phyloP scores from a whole-genome alignment of 2,113 vertebrate species.

The Pituophis catenifer region DNA sequence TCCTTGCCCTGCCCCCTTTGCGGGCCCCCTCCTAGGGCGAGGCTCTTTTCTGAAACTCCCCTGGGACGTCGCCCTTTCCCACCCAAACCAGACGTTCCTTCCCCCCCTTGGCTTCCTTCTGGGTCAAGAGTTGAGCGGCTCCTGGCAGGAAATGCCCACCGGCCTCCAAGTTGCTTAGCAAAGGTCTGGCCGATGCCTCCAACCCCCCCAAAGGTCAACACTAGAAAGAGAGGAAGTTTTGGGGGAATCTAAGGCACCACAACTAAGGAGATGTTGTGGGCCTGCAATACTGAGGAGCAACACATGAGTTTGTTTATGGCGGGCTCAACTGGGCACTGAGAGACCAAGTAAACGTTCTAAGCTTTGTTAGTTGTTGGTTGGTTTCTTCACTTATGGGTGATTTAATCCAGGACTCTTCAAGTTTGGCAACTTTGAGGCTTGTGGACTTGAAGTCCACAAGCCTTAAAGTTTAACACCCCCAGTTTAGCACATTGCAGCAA shows the following conservation, averaged over 20 bases:
- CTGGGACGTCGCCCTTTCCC: not conserved
- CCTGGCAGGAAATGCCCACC: not conserved
- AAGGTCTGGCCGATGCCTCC: not conserved
- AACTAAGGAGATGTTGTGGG: not conserved
- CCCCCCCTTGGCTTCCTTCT: not conserved
- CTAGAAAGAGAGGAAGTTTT: not conserved
- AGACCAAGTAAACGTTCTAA: not conserved
- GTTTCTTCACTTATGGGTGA: not conserved
- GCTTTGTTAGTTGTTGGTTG: not conserved
- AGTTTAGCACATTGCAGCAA: not conserved
- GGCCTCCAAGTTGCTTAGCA: not conserved
- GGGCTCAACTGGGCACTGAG: not conserved
- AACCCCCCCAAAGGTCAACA: not conserved
- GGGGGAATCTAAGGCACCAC: not conserved
- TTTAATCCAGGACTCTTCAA: not conserved
- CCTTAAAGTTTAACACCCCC: no score
- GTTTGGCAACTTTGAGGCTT: no score
- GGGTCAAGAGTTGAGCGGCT: not conserved
- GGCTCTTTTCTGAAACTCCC: not conserved
- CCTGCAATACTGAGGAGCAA: not conserved
- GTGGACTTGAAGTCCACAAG: no score
- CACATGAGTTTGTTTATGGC: not conserved
- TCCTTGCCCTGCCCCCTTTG: not conserved
- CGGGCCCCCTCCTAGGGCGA: no score
- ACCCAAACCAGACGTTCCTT: not conserved